Evolutionary conservation across 2,797 vertebrate genomes (phyloP).

Genomic region (Oceanodroma leucorhoa): DNA sequence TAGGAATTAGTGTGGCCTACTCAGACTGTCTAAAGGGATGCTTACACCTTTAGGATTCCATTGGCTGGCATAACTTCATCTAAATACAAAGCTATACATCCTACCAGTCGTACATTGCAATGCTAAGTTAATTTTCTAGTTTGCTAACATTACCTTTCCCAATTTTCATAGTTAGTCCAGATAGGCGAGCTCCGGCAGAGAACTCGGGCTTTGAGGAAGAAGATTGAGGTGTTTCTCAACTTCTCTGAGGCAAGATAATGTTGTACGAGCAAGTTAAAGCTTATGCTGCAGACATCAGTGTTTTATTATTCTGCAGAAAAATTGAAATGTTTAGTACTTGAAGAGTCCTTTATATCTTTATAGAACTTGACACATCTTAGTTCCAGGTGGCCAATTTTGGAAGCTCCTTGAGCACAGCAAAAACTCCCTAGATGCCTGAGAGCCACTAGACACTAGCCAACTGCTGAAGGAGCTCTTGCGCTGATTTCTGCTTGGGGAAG

Average conservation of each 20-base stretch:
- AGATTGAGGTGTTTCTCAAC: not conserved
- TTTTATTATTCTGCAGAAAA: not conserved
- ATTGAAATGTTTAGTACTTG: not conserved
- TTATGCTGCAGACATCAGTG: not conserved
- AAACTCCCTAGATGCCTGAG: not conserved
- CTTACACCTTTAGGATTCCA: not conserved
- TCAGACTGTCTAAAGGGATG: not conserved
- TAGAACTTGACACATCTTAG: not conserved
- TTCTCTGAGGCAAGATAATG: not conserved
- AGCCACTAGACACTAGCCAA: not conserved
- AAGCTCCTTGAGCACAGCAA: not conserved
- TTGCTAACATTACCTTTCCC: not conserved
- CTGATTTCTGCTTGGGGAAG: not conserved
- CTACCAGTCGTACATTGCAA: not conserved
- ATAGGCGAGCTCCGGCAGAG: not conserved
- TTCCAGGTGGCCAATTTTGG: not conserved
- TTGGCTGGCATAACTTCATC: not conserved
- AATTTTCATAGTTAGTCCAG: not conserved
- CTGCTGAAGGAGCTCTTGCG: not conserved
- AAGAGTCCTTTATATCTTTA: not conserved
- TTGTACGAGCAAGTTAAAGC: not conserved
- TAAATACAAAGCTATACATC: not conserved
- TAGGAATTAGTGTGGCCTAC: not conserved
- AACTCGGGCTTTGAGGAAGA: not conserved
- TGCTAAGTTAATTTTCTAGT: not conserved